A percentile compares a stretch with the other conserved stretches of the same genome.
Conservation (phyloP, 2,797 vertebrate species). For the Nasua narica region DNA sequence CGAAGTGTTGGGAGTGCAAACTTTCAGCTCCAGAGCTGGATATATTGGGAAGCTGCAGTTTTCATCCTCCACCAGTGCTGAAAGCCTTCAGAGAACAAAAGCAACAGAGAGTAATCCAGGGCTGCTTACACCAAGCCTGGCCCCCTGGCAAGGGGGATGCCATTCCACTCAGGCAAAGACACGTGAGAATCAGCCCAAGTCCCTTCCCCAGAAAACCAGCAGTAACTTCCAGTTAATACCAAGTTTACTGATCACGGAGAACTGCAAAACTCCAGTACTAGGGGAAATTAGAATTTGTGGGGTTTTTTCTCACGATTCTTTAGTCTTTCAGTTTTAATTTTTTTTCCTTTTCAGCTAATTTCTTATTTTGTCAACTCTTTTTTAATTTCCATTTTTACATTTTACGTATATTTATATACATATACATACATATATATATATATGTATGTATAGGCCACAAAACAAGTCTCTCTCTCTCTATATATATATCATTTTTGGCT, state of each 20-base stretch:
- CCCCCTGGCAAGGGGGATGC: not conserved
- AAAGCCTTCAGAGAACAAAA: not conserved
- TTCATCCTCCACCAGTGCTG: not conserved
- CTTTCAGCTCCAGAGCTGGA: not conserved
- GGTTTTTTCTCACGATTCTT: not conserved
- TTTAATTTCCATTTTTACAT: not conserved
- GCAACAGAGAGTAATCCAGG: not conserved
- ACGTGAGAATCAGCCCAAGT: not conserved
- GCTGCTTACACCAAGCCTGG: not conserved
- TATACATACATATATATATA: not conserved
- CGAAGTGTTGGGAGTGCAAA: not conserved
- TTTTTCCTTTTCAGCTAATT: not conserved
- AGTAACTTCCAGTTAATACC: not conserved
- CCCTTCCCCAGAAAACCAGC: not conserved
- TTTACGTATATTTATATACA: not conserved
- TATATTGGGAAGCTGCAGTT: not conserved
- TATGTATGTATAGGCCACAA: no score
- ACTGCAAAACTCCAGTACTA: not conserved
- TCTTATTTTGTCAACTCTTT: not conserved
- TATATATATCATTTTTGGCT: not conserved
- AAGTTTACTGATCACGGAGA: not conserved
- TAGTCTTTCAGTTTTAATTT: not conserved
- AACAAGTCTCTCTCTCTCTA: no score
- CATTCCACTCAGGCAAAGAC: not conserved
- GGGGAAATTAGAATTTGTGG: not conserved